Evolutionary conservation across 2,797 vertebrate genomes (phyloP).

Genomic region (Gymnodraco acuticeps): DNA sequence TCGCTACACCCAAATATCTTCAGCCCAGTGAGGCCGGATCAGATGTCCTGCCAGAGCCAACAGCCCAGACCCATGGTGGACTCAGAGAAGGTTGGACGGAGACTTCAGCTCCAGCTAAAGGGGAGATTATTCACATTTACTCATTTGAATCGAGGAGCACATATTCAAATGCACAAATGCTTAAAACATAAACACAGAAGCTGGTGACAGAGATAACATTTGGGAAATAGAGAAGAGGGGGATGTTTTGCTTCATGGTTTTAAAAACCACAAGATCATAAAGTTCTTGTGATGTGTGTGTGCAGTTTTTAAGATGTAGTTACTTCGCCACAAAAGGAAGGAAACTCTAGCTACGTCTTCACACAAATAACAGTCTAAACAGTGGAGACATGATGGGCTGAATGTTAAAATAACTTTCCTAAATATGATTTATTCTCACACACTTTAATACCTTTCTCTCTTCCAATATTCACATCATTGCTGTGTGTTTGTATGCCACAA

Average conservation of each 20-base stretch:
- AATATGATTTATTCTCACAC: neutral
- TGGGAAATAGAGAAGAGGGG: slow-evolving; percentile 17
- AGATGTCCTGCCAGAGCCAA: slow-evolving; percentile 55
- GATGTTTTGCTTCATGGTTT: slow-evolving; percentile 52
- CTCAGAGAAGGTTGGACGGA: slow-evolving; percentile 43
- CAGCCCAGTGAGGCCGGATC: slow-evolving; percentile 60
- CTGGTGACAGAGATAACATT: slow-evolving; percentile 15
- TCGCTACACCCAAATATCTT: slow-evolving; percentile 64
- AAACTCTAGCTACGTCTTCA: slow-evolving; percentile 51
- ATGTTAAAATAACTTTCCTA: slow-evolving; percentile 42
- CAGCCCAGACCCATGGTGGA: slow-evolving; percentile 49
- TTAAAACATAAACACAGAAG: slow-evolving; percentile 1
- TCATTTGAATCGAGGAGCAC: neutral
- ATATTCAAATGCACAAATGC: neutral
- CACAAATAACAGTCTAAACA: slow-evolving; percentile 46
- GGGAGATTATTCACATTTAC: slow-evolving; percentile 43
- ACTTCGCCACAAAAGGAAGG: slow-evolving; percentile 55
- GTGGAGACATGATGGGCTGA: slow-evolving; percentile 18
- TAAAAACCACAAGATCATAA: slow-evolving; percentile 60
- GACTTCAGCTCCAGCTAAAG: slow-evolving; percentile 30
- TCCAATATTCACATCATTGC: slow-evolving; percentile 43
- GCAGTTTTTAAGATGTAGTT: slow-evolving; percentile 46
- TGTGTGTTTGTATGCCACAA: slow-evolving; percentile 29
- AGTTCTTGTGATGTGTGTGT: slow-evolving; percentile 39
- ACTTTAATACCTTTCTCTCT: slow-evolving; percentile 32